These are phyloP conservation scores for Nasonia giraulti DNA, from an alignment of 1,140 invertebrate genomes.

Conservation along the genomic window DNA sequence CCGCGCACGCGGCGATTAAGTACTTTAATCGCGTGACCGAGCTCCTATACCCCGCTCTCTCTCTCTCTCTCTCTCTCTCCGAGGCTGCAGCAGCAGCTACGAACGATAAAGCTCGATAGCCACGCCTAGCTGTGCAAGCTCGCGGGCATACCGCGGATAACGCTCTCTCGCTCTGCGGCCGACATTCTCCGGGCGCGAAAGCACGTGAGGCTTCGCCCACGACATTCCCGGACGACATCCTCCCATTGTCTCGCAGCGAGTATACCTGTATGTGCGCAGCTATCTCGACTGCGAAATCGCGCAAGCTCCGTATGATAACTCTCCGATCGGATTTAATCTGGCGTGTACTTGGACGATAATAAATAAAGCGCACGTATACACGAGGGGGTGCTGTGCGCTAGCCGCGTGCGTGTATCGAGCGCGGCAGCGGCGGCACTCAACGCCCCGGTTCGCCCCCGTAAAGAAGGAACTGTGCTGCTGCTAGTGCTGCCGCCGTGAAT, in stretches of 20 bases:
- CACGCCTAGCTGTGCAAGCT: slow-evolving; percentile 39
- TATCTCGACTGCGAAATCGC: not conserved
- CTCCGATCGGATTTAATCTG: slow-evolving; percentile 24
- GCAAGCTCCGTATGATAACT: not conserved
- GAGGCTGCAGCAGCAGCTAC: not conserved
- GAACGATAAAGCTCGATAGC: slow-evolving; percentile 50
- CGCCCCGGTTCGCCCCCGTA: not conserved
- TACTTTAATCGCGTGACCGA: slow-evolving; percentile 50
- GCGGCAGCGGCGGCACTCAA: not conserved
- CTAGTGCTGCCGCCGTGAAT: not conserved
- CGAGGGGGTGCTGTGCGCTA: not conserved
- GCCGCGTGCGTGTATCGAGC: slow-evolving; percentile 17
- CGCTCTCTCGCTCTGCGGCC: not conserved
- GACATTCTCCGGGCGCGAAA: slow-evolving; percentile 7
- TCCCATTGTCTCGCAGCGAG: not conserved
- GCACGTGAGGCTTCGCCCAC: slow-evolving; percentile 34
- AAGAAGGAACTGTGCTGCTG: slow-evolving; percentile 4
- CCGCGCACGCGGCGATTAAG: slow-evolving; percentile 28
- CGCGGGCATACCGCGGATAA: slow-evolving; percentile 7
- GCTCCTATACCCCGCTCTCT: not conserved
- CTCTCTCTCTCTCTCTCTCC: not conserved
- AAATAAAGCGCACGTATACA: slow-evolving; percentile 13
- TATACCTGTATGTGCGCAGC: not conserved
- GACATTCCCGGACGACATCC: slow-evolving; percentile 1
- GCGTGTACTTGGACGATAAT: slow-evolving; percentile 1